Conservation (phyloP, 2,113 vertebrate genomes). For the Penelope pileata region DNA sequence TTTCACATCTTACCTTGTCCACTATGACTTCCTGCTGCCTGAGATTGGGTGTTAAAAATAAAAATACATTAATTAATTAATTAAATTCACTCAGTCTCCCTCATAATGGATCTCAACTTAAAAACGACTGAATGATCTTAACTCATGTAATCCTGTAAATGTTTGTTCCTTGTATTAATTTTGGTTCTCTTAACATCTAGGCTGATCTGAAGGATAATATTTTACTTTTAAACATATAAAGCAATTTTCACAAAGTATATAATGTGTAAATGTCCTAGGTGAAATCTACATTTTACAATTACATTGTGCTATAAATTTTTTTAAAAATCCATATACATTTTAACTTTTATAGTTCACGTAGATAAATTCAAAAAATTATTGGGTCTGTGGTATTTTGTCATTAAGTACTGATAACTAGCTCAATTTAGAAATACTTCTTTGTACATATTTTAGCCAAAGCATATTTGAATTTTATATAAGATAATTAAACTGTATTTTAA, state of each 20-base stretch:
- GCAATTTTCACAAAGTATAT: not conserved
- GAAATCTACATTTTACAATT: not conserved
- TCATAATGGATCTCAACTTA: not conserved
- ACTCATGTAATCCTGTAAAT: not conserved
- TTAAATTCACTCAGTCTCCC: not conserved
- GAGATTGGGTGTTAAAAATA: not conserved
- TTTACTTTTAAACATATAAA: not conserved
- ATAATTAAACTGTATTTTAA: conserved; percentile 17
- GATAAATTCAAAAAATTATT: not conserved
- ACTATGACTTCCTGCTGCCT: not conserved
- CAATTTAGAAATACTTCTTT: not conserved
- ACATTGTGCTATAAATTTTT: not conserved
- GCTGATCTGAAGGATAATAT: not conserved
- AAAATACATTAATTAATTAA: not conserved
- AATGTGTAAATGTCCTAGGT: not conserved
- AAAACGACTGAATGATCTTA: not conserved
- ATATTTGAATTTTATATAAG: not conserved
- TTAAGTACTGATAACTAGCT: not conserved
- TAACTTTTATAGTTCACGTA: not conserved
- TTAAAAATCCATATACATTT: not conserved
- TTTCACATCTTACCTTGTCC: not conserved
- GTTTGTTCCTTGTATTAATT: not conserved
- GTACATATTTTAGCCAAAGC: not conserved
- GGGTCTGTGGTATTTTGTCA: not conserved
- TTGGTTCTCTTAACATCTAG: not conserved